Base-by-base conservation (phyloP, 2,888 invertebrate species). In the Glaucopsyche alexis region DNA sequence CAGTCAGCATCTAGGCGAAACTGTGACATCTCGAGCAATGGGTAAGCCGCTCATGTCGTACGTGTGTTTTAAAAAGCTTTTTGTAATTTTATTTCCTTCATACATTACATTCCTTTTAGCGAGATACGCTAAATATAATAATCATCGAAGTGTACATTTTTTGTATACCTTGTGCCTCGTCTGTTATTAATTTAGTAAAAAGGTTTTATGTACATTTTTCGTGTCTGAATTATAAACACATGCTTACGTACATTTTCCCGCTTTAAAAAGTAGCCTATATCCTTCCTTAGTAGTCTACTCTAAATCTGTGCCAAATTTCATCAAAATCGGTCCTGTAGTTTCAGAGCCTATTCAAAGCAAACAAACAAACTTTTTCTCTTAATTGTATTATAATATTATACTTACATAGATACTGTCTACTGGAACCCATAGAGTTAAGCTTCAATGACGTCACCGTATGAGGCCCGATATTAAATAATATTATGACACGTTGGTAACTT, bases 61-160 rank as follows among this genome's bases (percentile, higher is more conserved):
- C 19, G 19, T 19, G 11, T 47, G 11, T 49, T 47, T 47, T 69
- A 49, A 49, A 67, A 69, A 29, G 69, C 49, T 47, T 49, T 49
- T 4, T 49, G 69, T 69, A 49, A 69, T 69, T 69, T 69, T 69
- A 69, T 69, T 49, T 69, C 29, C 47, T 69, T 49, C 42, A 69
- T 69, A 49, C 29, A 67, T 67, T 45, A 45, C 67, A 69, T 69
- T 69, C 69, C 69, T 69, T 69, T 69, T 69, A 69, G 49, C 49
- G 49, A 69, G 49, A 69, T 69, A 29, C 69, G 47, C 47, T 69
- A 69, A 69, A 69, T 69, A 69, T 49, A 69, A 69, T 45, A 69
- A 69, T 45, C 69, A 69, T 69, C 69, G 69, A 49, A 49, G 69
- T 69, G 49, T 69, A 69, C 29, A 69, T 69, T 69, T 69, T 69